Evolutionary conservation across 2,113 vertebrate genomes (phyloP).

Genomic region (Chloroceryle aenea): DNA sequence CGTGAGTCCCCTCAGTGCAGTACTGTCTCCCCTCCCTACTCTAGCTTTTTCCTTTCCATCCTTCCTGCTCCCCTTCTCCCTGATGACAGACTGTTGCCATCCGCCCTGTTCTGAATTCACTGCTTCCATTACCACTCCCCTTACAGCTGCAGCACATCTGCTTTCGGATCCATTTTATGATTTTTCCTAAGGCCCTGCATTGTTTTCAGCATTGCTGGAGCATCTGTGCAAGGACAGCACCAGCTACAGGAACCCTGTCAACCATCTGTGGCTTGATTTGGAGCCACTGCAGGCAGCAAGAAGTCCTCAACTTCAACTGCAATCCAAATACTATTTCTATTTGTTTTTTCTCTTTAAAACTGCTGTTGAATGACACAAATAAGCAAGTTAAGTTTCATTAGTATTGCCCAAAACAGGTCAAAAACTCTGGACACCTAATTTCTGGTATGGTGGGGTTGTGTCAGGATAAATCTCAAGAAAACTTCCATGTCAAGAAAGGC

Average conservation of each 20-base stretch:
- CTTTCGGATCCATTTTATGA: neutral
- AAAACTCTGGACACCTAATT: neutral
- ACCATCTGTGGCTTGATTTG: conserved; percentile 2
- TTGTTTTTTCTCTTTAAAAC: neutral
- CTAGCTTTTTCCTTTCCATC: neutral
- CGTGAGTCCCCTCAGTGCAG: neutral
- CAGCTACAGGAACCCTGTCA: neutral
- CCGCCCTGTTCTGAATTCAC: neutral
- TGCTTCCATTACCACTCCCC: neutral
- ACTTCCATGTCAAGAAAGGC: neutral
- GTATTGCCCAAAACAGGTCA: neutral
- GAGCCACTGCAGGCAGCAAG: neutral
- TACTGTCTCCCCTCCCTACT: neutral
- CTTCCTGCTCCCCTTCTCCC: neutral
- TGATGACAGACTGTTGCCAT: neutral
- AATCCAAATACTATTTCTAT: neutral
- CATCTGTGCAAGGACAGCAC: neutral
- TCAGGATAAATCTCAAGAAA: neutral
- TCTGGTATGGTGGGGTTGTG: neutral
- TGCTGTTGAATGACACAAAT: neutral
- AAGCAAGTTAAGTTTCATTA: neutral
- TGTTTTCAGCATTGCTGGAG: neutral
- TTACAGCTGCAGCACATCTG: conserved; percentile 54
- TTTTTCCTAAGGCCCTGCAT: conserved; percentile 10
- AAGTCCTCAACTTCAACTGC: neutral